Base-by-base conservation (phyloP, 1,140 invertebrate genomes). In the Elymnias hypermnestra region DNA sequence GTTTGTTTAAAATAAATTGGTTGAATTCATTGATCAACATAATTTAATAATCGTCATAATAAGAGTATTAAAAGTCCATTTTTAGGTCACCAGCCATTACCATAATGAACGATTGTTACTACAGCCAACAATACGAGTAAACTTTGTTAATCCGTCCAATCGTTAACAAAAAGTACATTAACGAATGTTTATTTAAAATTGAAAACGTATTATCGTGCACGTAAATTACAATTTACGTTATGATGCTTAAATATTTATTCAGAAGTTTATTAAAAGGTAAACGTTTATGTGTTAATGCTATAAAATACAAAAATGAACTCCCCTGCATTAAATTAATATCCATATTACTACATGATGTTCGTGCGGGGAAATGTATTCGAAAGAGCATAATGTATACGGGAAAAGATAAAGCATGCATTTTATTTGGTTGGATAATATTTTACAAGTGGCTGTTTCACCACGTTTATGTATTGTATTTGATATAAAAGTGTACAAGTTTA, bases 231-330 rank as follows among this genome's bases (percentile, higher is more conserved):
- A 49, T 23, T 42, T 49, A 33, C 39, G 17, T 42, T 37, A 42
- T 39, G 29, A 42, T 37, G 31, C 40, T 49, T 42, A 42, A 49
- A 49, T 42, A 49, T 42, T 42, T 41, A 39, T 42, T 37, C 10
- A 12, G n/a, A 31, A 49, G 39, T 49, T 42, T 39, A 49, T 42
- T 49, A 49, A 25, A 42, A 17, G 29, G 39, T 42, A 49, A 49
- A 49, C 39, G 46, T 49, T 49, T 37, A 37, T 33, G 25, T 12
- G 31, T 22, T 49, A 49, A 41, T 42, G 38, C 14, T 49, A 49
- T 35, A 22, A 39, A 39, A 47, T 47, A 47, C 35, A 47, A 18
- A 28, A 39, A 38, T 38, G 12, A 38, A 37, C 36, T 28, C 36
- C 17, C 39, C 37, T n/a, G 36, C 41, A 39, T 47, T 38, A 47